Evolutionary conservation across 2,888 invertebrate species (phyloP).

Genomic region (Rhimphoctona megacephalus): DNA sequence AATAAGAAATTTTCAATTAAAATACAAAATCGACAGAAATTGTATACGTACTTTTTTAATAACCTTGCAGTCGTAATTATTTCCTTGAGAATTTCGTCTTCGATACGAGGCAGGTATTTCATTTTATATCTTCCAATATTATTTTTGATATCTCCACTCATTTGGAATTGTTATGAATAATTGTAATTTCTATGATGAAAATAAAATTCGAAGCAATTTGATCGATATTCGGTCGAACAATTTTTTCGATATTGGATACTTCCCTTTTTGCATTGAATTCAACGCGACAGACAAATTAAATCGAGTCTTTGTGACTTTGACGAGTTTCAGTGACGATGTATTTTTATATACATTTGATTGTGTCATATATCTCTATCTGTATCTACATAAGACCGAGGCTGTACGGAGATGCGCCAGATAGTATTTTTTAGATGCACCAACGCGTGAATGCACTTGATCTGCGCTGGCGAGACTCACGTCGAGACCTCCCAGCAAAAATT

Average conservation of each 20-base stretch:
- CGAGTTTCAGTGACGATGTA: not conserved
- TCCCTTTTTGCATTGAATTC: not conserved
- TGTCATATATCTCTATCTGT: not conserved
- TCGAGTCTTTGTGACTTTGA: slow-evolving; percentile 37
- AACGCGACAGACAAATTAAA: slow-evolving; percentile 20
- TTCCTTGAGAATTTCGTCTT: not conserved
- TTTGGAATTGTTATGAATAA: not conserved
- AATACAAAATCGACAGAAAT: not conserved
- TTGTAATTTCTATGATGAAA: not conserved
- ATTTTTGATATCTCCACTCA: not conserved
- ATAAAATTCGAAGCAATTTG: not conserved
- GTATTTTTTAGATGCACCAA: slow-evolving; percentile 29
- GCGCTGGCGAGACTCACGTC: slow-evolving; percentile 15
- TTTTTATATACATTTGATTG: not conserved
- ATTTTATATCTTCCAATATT: not conserved
- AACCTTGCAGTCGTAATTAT: not conserved
- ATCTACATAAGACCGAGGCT: not conserved
- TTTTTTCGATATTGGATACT: not conserved
- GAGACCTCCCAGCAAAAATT: slow-evolving; percentile 55
- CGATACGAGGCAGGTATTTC: not conserved
- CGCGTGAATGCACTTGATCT: slow-evolving; percentile 26
- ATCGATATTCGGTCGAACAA: not conserved
- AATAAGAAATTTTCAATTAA: not conserved
- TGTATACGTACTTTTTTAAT: not conserved
- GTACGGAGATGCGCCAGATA: slow-evolving; percentile 25